phyloP scores from a whole-genome alignment of 2,888 invertebrate species.

The Scaptomyza caliginosa region DNA sequence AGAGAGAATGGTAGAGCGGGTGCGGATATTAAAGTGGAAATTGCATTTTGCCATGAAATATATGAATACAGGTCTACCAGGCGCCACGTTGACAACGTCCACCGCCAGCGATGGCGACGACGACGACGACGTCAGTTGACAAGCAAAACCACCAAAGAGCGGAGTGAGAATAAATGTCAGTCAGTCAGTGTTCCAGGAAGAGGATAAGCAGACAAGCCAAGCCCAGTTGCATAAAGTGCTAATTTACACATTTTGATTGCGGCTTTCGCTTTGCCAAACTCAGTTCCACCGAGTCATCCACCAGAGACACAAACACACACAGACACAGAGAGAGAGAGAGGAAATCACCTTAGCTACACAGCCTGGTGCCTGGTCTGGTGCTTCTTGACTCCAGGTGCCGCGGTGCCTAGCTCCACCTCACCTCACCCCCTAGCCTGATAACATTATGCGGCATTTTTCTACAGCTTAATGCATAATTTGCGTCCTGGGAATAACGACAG shows the following conservation, averaged over 20 bases:
- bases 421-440: slow-evolving; percentile 54
- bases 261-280: slow-evolving; percentile 45
- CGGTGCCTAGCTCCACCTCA: slow-evolving; percentile 18
- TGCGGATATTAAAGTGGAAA: slow-evolving; percentile 79
- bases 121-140: slow-evolving; percentile 13
- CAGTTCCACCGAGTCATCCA: slow-evolving; percentile 32
- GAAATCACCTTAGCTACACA: slow-evolving; percentile 44
- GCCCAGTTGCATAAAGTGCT: slow-evolving; percentile 65
- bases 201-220: slow-evolving; percentile 6
- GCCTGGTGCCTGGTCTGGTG: background rate
- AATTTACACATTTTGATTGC: slow-evolving; percentile 80
- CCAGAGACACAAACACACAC: slow-evolving; percentile 2
- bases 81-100: slow-evolving; percentile 12
- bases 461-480: slow-evolving; percentile 79
- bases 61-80: slow-evolving; percentile 50
- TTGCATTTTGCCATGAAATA: slow-evolving; percentile 72
- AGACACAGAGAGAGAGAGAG: slow-evolving; percentile 14
- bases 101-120: too few species aligned
- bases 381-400: background rate
- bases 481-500: slow-evolving; percentile 69
- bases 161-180: background rate
- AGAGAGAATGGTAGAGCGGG: background rate
- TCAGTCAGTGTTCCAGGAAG: slow-evolving; percentile 1
- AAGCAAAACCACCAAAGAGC: slow-evolving; percentile 29
- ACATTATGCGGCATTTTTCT: slow-evolving; percentile 75